A percentile compares a stretch with the other conserved stretches of the same genome.
Conservation (phyloP, 1,140 invertebrate genomes). For the Aphelinus certus region DNA sequence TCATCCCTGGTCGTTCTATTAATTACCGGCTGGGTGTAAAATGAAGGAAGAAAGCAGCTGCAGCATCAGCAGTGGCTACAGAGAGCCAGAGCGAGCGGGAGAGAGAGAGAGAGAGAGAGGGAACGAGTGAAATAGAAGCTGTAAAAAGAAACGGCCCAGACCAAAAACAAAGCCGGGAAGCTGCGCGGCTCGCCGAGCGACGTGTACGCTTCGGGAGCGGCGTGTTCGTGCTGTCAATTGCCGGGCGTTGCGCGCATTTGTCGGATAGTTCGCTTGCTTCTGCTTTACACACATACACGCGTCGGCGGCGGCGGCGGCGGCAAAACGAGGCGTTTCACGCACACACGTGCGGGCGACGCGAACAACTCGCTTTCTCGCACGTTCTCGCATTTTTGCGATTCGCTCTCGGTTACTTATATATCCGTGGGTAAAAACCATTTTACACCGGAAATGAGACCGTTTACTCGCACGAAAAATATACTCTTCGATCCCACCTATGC, state of each 20-base stretch:
- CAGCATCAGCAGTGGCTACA: no score
- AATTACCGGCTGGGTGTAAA: constrained; percentile 2
- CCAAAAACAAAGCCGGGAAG: constrained; percentile 23
- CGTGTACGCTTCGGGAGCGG: not conserved
- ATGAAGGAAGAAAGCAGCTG: no score
- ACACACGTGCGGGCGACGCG: no score
- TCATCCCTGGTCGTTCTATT: constrained; percentile 27
- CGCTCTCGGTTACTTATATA: no score
- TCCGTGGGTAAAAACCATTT: no score
- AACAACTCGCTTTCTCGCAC: no score
- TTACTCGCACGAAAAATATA: no score
- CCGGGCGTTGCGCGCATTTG: constrained; percentile 8
- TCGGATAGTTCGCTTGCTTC: constrained; percentile 1
- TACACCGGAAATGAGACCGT: no score
- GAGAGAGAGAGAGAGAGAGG: constrained; percentile 12
- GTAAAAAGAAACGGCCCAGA: constrained; percentile 29
- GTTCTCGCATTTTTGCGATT: no score
- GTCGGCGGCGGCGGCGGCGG: not conserved
- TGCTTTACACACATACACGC: not conserved
- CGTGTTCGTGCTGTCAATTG: constrained; percentile 27
- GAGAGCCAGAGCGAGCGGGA: not conserved
- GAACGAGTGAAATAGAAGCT: constrained; percentile 21
- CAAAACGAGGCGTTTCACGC: not conserved
- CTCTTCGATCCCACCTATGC: no score
- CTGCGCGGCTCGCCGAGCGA: not conserved